Evolutionary conservation across 2,113 vertebrate genomes (phyloP).

Genomic region (human (Homo sapiens)): GRCh38 chr1:108627001-108627500

Average conservation of each 20-base stretch:
- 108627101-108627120: conserved; percentile 22
- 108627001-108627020: not conserved
- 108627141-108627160: not conserved
- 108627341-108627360: not conserved
- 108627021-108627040: not conserved
- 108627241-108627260: not conserved
- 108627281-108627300: too few relatives aligned
- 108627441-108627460: not conserved
- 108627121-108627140: not conserved
- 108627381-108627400: conserved; percentile 17
- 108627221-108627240: not conserved
- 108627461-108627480: not conserved
- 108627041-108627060: not conserved
- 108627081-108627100: conserved; percentile 23
- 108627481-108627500: not conserved
- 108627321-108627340: not conserved
- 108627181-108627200: not conserved
- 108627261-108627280: not conserved
- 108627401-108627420: conserved; percentile 13
- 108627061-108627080: not conserved
- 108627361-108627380: not conserved
- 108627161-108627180: not conserved
- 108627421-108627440: not conserved
- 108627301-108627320: not conserved
- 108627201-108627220: not conserved